Evolutionary conservation across 1,140 invertebrate genomes (phyloP).

Genomic region (Cydia splendana): DNA sequence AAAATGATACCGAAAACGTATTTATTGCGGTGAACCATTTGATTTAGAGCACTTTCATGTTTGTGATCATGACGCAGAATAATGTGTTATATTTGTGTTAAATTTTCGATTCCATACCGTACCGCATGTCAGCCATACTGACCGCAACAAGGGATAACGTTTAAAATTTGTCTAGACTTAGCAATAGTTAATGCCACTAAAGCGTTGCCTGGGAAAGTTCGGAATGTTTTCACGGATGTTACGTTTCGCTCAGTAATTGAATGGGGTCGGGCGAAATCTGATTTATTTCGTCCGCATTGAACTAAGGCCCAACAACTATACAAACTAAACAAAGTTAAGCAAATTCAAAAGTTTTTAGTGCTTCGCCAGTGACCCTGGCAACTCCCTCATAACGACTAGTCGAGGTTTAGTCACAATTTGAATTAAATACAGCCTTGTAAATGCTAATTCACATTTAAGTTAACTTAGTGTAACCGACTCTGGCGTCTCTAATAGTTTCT

Average conservation of each 20-base stretch:
- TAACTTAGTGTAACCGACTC: neutral
- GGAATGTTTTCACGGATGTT: slow-evolving; percentile 37
- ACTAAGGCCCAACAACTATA: slow-evolving; percentile 15
- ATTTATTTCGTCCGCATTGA: slow-evolving; percentile 38
- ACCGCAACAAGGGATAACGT: slow-evolving; percentile 7
- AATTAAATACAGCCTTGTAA: slow-evolving; percentile 9
- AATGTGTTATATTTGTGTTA: neutral
- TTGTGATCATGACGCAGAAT: neutral
- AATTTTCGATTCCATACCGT: neutral
- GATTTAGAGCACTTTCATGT: neutral
- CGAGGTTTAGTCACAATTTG: slow-evolving; percentile 9
- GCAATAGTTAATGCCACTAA: neutral
- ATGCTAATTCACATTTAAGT: neutral
- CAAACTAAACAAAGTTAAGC: slow-evolving; percentile 5
- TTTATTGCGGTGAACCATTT: neutral
- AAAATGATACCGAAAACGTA: neutral
- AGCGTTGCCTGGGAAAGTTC: slow-evolving; percentile 9
- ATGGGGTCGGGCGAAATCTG: slow-evolving; percentile 39
- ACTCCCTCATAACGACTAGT: slow-evolving; percentile 4
- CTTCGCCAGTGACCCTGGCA: slow-evolving; percentile 26
- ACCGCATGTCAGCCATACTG: neutral
- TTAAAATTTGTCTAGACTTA: slow-evolving; percentile 14
- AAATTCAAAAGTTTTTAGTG: slow-evolving; percentile 34
- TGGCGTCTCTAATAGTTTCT: neutral
- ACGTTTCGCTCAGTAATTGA: slow-evolving; percentile 33